Percentiles rank a stretch among this genome's conserved stretches.
Conservation (phyloP, 2,797 vertebrate genomes). For the Micrastur ruficollis region DNA sequence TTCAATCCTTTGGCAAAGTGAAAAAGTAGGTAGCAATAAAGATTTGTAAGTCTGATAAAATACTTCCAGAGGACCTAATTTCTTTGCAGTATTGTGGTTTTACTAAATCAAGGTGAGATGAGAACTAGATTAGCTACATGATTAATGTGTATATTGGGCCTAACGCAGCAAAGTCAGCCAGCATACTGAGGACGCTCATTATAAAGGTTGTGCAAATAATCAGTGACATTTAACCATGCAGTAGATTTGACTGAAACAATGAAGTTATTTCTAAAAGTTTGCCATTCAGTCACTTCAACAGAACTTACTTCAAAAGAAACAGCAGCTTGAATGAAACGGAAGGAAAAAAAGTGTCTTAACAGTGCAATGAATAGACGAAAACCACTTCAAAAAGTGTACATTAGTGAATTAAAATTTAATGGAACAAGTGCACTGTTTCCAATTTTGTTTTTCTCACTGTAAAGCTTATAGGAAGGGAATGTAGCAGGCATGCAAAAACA, state of each 20-base stretch:
- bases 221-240: not conserved
- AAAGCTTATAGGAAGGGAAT: not conserved
- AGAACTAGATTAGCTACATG: slow-evolving; percentile 37
- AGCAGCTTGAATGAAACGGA: not conserved
- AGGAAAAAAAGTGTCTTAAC: not conserved
- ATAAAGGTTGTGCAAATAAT: not conserved
- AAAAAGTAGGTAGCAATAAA: slow-evolving; percentile 7
- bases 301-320: not conserved
- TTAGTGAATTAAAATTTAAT: not conserved
- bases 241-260: not conserved
- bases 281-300: not conserved
- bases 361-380: not conserved
- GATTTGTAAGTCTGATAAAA: slow-evolving; percentile 46
- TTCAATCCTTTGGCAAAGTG: not conserved
- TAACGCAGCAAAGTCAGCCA: slow-evolving; percentile 8
- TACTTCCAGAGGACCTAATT: slow-evolving; percentile 6
- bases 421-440: not conserved
- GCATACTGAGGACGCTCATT: not conserved
- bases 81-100: slow-evolving; percentile 7
- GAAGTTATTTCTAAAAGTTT: not conserved
- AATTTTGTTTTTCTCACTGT: fast-evolving
- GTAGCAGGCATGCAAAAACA: not conserved
- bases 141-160: slow-evolving; percentile 34
- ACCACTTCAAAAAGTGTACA: fast-evolving
- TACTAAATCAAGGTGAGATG: slow-evolving; percentile 53